These are phyloP conservation scores for Lampris megalopsis DNA, from an alignment of 2,113 vertebrate species.

Conservation along the genomic window DNA sequence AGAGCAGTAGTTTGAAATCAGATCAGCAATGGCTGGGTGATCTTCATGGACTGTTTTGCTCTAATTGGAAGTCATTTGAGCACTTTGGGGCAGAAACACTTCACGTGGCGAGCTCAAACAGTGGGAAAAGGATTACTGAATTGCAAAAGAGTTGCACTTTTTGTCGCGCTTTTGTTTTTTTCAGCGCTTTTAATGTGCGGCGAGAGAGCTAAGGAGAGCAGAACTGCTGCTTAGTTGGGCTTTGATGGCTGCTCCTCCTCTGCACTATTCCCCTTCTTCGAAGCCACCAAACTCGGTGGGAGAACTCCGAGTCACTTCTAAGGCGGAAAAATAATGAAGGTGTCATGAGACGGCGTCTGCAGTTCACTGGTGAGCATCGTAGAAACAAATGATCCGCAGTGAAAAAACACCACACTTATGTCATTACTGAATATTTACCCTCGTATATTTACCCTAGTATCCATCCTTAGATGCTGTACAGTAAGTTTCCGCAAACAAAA, in stretches of 20 bases:
- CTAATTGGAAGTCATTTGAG: conserved; percentile 23
- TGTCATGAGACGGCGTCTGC: too few species aligned
- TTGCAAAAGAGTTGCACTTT: neutral
- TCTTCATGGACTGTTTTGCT: conserved; percentile 38
- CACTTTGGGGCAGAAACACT: conserved; percentile 5
- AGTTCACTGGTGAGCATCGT: too few species aligned
- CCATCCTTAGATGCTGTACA: neutral
- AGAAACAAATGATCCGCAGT: too few species aligned
- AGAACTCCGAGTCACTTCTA: neutral
- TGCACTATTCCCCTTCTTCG: too few species aligned
- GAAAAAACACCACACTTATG: neutral
- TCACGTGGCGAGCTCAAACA: neutral
- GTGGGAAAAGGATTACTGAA: neutral
- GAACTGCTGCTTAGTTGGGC: too few species aligned
- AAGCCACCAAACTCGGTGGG: too few species aligned
- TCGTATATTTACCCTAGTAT: neutral
- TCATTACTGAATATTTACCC: neutral
- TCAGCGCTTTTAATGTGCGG: too few species aligned
- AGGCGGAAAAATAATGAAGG: neutral
- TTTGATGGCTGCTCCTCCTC: too few species aligned
- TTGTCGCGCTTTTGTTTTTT: neutral
- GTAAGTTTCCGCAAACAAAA: neutral
- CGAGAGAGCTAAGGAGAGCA: too few species aligned
- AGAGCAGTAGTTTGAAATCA: conserved; percentile 32
- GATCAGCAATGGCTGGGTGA: conserved; percentile 47